A percentile compares a stretch with the other conserved stretches of the same genome.
Evolutionary conservation across 2,797 vertebrate genomes (phyloP).

Genomic region (Mormyrops boulengeri): DNA sequence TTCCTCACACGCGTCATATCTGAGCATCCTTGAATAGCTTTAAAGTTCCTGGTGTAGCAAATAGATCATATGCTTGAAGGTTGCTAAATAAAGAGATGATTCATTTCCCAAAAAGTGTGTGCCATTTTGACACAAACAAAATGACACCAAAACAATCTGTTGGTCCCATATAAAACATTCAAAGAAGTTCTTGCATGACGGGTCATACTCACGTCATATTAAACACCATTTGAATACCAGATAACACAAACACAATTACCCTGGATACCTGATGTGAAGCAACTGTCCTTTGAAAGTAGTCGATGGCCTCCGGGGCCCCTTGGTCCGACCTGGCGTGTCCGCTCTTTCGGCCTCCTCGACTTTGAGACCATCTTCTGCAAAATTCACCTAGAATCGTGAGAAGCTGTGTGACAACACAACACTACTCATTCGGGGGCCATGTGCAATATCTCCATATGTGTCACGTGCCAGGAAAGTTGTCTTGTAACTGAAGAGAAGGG

Average conservation of each 20-base stretch:
- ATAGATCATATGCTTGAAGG: not conserved
- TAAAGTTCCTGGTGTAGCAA: not conserved
- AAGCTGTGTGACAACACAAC: not conserved
- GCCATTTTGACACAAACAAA: not conserved
- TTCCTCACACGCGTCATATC: not conserved
- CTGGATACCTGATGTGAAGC: constrained; percentile 82
- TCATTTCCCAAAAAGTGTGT: not conserved
- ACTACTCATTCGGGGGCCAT: not conserved
- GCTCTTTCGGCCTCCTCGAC: constrained; percentile 75
- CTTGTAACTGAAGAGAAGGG: not conserved
- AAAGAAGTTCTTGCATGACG: not conserved
- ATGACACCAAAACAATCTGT: not conserved
- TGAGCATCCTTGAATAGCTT: not conserved
- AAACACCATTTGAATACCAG: not conserved
- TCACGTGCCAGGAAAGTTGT: not conserved
- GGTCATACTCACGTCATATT: not conserved
- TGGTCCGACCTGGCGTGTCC: constrained; percentile 65
- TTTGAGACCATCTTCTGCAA: constrained; percentile 71
- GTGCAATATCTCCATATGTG: not conserved
- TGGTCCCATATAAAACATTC: not conserved
- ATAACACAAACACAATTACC: not conserved
- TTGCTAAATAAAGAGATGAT: not conserved
- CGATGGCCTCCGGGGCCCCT: constrained; percentile 75
- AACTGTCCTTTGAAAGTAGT: constrained; percentile 86
- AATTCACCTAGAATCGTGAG: constrained; percentile 66